Evolutionary conservation across 30 jellyfish, hydroid and myxozoan species (phyloP), one percentile per base, ranked within the genome.

Genomic region (Chrysaora quinquecirrha): DNA sequence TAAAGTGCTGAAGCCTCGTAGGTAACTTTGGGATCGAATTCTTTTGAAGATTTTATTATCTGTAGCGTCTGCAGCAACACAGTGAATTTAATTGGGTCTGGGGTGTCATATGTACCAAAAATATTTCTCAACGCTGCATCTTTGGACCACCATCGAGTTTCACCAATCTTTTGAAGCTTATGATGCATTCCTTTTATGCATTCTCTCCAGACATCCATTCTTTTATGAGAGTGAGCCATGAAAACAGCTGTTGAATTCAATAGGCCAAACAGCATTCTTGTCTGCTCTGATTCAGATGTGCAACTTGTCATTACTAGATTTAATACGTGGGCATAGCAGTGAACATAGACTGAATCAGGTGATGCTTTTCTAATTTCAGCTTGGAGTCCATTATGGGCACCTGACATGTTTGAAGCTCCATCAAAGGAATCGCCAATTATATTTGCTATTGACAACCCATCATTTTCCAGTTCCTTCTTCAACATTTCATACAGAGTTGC

Each of bases 201-300:
- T 25, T 60, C 33, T 60, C 33, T 60, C 72, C 72, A 60, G 72
- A 60, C n/a, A 20, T 60, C 72, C 72, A 60, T 60, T 25, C 72
- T 10, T 60, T 60, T 60, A 25, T 60, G 72, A 4, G 72, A 60
- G 29, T 6, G 10, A n/a, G 22, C 10, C 72, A 60, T 60, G 6
- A 60, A 60, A 20, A 22, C n/a, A 25, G 72, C 72, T 25, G 22
- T 60, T 6, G 72, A 60, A 10, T 21, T 60, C n/a, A 60, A 25
- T 9, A 60, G 6, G n/a, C 72, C 72, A 60, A 60, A 60, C n/a
- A 60, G 72, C 58, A 43, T 43, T 43, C 58, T 43, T 9, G 29
- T 60, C 32, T 60, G 72, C 72, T 60, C 72, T n/a, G 23, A 21
- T 4, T 60, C 6, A n/a, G 72, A 21, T 60, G 23, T 60, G 72